phyloP scores from a whole-genome alignment of 2,797 vertebrate genomes.

The Pseudochromis fuscus region DNA sequence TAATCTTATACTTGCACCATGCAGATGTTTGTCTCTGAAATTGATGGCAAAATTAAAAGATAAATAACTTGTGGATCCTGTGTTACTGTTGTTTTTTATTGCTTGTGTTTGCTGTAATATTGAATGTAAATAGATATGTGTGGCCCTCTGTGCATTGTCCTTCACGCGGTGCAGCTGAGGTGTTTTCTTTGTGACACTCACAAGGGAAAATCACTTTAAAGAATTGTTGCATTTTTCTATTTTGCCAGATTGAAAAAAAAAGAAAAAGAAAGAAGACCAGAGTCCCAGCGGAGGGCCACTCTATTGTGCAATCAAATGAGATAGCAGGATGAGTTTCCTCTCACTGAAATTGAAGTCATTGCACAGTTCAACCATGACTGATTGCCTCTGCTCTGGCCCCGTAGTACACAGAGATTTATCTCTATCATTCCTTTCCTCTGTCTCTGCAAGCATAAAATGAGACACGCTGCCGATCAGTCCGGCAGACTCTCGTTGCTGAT shows the following conservation, averaged over 20 bases:
- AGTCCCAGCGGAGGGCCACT: conserved; percentile 41
- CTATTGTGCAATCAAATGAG: conserved; percentile 72
- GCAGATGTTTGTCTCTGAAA: too few species aligned
- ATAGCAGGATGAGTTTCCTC: conserved; percentile 63
- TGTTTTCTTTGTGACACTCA: conserved; percentile 13
- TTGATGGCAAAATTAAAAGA: too few species aligned
- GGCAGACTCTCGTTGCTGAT: conserved; percentile 24
- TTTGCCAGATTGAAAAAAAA: conserved; percentile 36
- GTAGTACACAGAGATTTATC: conserved; percentile 52
- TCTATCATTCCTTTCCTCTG: conserved; percentile 44
- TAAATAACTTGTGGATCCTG: too few species aligned
- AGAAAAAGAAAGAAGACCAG: conserved; percentile 24
- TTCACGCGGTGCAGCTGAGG: not conserved
- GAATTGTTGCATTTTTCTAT: conserved; percentile 27
- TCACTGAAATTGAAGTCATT: conserved; percentile 70
- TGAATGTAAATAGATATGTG: not conserved
- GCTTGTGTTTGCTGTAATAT: not conserved
- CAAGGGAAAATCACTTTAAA: conserved; percentile 8
- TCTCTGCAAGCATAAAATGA: conserved; percentile 46
- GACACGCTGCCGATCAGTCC: conserved; percentile 19
- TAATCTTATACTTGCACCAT: too few species aligned
- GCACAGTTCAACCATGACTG: conserved; percentile 71
- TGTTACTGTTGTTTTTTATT: not conserved
- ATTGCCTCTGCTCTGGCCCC: conserved; percentile 66
- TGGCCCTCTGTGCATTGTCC: not conserved